These are phyloP conservation scores for Erinaceus europaeus DNA, from an alignment of 2,113 vertebrate species.

Conservation along the genomic window DNA sequence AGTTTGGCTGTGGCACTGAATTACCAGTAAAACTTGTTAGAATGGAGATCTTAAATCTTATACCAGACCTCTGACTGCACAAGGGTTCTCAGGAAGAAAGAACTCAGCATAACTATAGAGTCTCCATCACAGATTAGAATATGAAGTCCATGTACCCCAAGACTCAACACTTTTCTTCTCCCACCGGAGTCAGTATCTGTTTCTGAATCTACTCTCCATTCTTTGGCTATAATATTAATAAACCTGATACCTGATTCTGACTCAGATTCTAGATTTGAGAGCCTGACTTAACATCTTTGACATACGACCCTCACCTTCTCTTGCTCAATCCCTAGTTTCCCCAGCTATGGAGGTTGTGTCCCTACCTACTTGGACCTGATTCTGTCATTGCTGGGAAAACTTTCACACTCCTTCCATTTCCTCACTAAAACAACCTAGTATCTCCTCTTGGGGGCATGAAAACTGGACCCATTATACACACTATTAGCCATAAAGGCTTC, in stretches of 20 bases:
- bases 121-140: neutral
- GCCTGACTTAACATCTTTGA: neutral
- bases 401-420: neutral
- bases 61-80: neutral
- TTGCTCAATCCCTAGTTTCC: neutral
- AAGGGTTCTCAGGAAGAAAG: neutral
- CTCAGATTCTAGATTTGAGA: neutral
- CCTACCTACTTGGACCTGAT: neutral
- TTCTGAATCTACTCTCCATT: neutral
- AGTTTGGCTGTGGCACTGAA: neutral
- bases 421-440: neutral
- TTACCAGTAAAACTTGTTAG: neutral
- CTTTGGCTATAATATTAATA: neutral
- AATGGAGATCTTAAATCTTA: neutral
- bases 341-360: neutral
- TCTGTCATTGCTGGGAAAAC: neutral
- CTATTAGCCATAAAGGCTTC: slow-evolving; percentile 62
- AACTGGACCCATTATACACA: slow-evolving; percentile 57
- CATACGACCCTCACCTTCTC: neutral
- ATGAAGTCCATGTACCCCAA: neutral
- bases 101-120: neutral
- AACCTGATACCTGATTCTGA: neutral
- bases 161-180: too few species aligned
- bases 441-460: neutral
- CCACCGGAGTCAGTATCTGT: neutral